Conservation (phyloP, 2,113 vertebrate genomes). For the Cyphomyrus plagiostoma region DNA sequence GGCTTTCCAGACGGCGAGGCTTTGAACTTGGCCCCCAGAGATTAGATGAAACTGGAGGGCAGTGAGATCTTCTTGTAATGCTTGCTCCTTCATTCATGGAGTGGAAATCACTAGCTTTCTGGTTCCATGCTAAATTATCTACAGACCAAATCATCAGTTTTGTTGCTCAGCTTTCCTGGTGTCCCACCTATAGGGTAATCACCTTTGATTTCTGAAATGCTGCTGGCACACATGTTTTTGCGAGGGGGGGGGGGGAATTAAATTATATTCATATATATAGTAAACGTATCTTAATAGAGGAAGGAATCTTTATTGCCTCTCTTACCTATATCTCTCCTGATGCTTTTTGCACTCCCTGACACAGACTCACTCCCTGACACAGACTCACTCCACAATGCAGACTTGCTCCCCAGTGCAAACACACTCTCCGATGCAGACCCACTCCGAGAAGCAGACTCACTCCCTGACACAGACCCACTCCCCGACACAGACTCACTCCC, state of each 20-base stretch:
- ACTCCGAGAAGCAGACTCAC: neutral
- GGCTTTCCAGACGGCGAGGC: neutral
- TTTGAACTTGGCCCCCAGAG: neutral
- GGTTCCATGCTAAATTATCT: neutral
- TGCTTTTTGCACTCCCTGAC: neutral
- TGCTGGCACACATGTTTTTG: neutral
- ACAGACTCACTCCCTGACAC: neutral
- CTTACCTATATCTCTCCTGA: neutral
- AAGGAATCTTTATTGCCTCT: neutral
- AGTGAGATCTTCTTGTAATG: neutral
- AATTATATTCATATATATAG: neutral
- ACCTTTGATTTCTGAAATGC: neutral
- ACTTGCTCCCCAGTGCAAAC: neutral
- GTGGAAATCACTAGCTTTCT: neutral
- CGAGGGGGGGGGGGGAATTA: neutral
- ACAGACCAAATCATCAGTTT: neutral
- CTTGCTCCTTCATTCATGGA: slow-evolving; percentile 9
- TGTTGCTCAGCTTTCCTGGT: neutral
- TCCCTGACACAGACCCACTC: no score
- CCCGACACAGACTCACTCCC: no score
- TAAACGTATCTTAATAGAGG: neutral
- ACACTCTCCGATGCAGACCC: neutral
- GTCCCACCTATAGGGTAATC: neutral
- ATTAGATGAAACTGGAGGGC: neutral
- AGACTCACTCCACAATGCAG: neutral